Base-by-base conservation (phyloP, 1,140 invertebrate genomes). In the Neuroterus valhalla region DNA sequence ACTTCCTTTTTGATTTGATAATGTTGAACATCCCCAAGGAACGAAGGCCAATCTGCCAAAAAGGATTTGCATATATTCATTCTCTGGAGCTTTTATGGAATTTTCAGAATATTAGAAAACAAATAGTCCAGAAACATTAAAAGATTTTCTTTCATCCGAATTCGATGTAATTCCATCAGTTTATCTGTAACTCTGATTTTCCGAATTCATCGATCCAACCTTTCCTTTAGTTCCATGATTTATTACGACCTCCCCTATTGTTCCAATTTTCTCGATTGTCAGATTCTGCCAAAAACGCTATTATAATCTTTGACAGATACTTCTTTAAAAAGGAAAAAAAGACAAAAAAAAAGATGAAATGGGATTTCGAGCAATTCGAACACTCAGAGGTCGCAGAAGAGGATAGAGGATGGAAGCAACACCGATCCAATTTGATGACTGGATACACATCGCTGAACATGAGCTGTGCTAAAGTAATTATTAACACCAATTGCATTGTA, bases 371-470 rank as follows among this genome's bases (percentile, higher is more conserved):
- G 55, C 55, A 70, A 70, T 50, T 45, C 48, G 38, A 50, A 70
- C n/a, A 42, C 43, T 70, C 68, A 70, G 43, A 70, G 38, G 68
- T 70, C 68, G 43, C 31, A 62, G 50, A 70, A 55, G 42, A 77
- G 66, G 75, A 68, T 71, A 68, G 69, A 72, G 66, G 50, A 50
- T 48, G 67, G 70, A 78, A 75, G 74, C 70, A 78, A 17, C 70
- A 48, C 67, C 78, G 71, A 86, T 86, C 84, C 84, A 87, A 86
- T 86, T 87, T 86, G 84, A 87, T 87, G 85, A 87, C 80, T 83
- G 81, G 81, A 84, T 86, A 86, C 85, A 86, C 85, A 84, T 86
- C 83, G 82, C 72, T 81, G 81, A 83, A 81, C 82, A 69, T 79
- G 70, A 77, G 80, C 76, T 83, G 78, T 77, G 79, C 78, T 82